Percentiles rank a stretch among this genome's conserved stretches.
These are phyloP conservation scores for Phengaris alcon DNA, from an alignment of 2,888 invertebrate species.

Conservation along the genomic window DNA sequence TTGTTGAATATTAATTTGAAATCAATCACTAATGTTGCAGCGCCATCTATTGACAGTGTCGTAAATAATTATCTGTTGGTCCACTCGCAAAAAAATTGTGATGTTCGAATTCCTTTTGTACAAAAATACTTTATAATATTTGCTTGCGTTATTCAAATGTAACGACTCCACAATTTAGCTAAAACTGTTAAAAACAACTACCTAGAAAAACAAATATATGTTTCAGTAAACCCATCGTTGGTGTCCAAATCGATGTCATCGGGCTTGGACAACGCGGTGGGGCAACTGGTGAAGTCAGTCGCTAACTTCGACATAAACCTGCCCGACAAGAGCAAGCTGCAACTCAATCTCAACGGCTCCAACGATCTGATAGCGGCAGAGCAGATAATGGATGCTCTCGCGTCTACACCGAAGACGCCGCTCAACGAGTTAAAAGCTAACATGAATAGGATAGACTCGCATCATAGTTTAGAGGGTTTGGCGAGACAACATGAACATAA, in stretches of 20 bases:
- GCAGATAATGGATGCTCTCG: constrained; percentile 39
- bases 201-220: too few species aligned
- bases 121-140: too few species aligned
- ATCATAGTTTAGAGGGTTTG: constrained; percentile 63
- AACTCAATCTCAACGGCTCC: constrained; percentile 55
- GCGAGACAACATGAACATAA: constrained; percentile 39
- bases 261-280: constrained; percentile 49
- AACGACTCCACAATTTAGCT: too few species aligned
- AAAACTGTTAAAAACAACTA: too few species aligned
- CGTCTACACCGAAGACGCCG: constrained; percentile 43
- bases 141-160: too few species aligned
- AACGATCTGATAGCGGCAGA: constrained; percentile 59
- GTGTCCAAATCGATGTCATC: constrained; percentile 58
- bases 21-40: too few species aligned
- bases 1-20: too few species aligned
- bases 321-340: constrained; percentile 41
- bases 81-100: too few species aligned
- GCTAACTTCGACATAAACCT: constrained; percentile 60
- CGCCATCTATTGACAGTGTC: too few species aligned
- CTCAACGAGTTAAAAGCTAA: constrained; percentile 68
- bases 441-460: constrained; percentile 74
- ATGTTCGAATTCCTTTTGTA: too few species aligned
- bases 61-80: too few species aligned
- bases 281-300: constrained; percentile 48
- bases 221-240: constrained; percentile 39